A percentile compares a stretch with the other conserved stretches of the same genome.
Conservation (phyloP, 2,113 vertebrate species). For the Empidonax alnorum region DNA sequence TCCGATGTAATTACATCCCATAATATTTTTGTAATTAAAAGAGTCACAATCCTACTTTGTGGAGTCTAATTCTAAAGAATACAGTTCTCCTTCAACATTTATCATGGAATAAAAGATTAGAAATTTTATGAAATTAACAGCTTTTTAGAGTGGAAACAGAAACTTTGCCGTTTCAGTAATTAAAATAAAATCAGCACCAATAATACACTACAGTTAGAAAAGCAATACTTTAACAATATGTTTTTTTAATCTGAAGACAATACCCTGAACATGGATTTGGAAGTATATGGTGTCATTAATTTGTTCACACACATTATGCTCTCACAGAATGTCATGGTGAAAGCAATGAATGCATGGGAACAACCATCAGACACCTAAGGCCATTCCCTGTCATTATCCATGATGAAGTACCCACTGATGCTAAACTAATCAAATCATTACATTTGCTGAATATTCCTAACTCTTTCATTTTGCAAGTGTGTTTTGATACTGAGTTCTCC, state of each 20-base stretch:
- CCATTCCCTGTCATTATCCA: background rate
- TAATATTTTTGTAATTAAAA: background rate
- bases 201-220: background rate
- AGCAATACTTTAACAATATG: background rate
- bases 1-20: background rate
- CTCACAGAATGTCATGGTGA: background rate
- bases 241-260: background rate
- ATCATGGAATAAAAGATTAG: background rate
- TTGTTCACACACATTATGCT: background rate
- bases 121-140: background rate
- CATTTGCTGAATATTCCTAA: background rate
- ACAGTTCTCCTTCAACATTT: background rate
- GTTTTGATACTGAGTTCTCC: background rate
- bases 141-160: background rate
- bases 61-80: background rate
- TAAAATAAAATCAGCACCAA: background rate
- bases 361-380: background rate
- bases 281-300: background rate
- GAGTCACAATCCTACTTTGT: background rate
- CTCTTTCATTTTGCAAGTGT: background rate
- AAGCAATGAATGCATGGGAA: background rate
- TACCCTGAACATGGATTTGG: background rate
- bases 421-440: background rate
- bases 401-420: background rate
- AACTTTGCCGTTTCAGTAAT: background rate